phyloP scores from a whole-genome alignment of 2,797 vertebrate genomes.

The Neopelma chrysocephalum region DNA sequence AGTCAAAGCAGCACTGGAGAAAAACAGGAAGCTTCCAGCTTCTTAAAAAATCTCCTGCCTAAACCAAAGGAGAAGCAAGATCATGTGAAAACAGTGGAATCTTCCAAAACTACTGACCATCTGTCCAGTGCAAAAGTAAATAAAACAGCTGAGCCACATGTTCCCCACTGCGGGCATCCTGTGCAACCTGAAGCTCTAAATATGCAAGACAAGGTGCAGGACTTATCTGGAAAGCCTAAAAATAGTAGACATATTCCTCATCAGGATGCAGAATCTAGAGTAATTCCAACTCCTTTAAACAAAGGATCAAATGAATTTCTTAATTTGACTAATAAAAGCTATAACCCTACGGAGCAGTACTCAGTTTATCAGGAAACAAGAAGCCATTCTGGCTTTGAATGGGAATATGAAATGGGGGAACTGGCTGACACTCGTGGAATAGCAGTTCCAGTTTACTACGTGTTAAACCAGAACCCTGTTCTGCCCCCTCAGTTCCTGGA shows the following conservation, averaged over 20 bases:
- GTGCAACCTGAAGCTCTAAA: background rate
- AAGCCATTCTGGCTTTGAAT: conserved; percentile 64
- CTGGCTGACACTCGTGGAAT: conserved; percentile 33
- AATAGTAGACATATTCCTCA: background rate
- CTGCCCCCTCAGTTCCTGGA: conserved; percentile 53
- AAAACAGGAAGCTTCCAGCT: conserved; percentile 68
- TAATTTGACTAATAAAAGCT: conserved; percentile 33
- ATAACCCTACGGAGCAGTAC: background rate
- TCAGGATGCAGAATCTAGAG: background rate
- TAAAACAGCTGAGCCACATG: background rate
- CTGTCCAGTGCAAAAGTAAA: background rate
- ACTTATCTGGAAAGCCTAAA: conserved; percentile 51
- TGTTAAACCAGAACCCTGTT: conserved; percentile 68
- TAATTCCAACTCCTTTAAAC: background rate
- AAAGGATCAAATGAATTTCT: conserved; percentile 50
- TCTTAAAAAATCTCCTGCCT: conserved; percentile 59
- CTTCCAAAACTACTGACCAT: conserved; percentile 36
- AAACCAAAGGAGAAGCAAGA: conserved; percentile 72
- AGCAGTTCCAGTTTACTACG: conserved; percentile 55
- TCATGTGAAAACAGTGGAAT: conserved; percentile 40
- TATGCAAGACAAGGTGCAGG: conserved; percentile 35
- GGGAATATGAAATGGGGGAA: conserved; percentile 64
- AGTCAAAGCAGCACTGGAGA: conserved; percentile 21
- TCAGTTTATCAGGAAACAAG: conserved; percentile 61
- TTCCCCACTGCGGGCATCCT: background rate